Base-by-base conservation (phyloP, 1,140 invertebrate species). In the Zaprionus kolodkinae region DNA sequence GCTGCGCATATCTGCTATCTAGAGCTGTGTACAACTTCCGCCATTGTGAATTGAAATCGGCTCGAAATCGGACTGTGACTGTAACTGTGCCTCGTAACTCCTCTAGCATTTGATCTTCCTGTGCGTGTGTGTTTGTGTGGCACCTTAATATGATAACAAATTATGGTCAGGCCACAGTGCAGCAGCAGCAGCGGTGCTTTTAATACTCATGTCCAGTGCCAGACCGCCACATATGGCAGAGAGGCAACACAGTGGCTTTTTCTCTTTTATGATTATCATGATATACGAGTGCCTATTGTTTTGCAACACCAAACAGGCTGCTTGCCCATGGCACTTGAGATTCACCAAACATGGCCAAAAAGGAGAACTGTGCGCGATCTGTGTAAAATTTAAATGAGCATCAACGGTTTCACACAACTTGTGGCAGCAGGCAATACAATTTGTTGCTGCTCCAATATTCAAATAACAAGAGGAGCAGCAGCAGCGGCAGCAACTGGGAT, bases 341-440 rank as follows among this genome's bases (percentile, higher is more conserved):
- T 74, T 85, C 60, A 81, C 84, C 84, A 88, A 87, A 87, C 88
- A 87, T 87, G 84, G 84, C 68, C 64, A 80, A 30, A 30, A 30
- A 75, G 63, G 63, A 67, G 45, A 82, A 78, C 85, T 70, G 61
- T 70, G 75, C 64, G 57, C 55, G 75, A 43, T n/a, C 66, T 87
- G 81, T 83, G 84, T 87, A 88, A 87, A 89, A 87, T 87, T 87
- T 87, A 87, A 87, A 87, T 87, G 84, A 87, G 84, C 84, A 76
- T 80, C 84, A 57, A 72, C 56, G 63, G 63, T 68, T 76, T 67
- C 52, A 68, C 73, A 76, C 60, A 65, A 57, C 33, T 62, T 82
- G 79, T 87, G 79, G 72, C 80, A 87, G 77, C 36, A 21, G 21
- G 21, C 73, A 80, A 73, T 79, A 88, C 84, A 88, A 87, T 87